phyloP scores from a whole-genome alignment of 2,797 vertebrate genomes.

The Staurois parvus region DNA sequence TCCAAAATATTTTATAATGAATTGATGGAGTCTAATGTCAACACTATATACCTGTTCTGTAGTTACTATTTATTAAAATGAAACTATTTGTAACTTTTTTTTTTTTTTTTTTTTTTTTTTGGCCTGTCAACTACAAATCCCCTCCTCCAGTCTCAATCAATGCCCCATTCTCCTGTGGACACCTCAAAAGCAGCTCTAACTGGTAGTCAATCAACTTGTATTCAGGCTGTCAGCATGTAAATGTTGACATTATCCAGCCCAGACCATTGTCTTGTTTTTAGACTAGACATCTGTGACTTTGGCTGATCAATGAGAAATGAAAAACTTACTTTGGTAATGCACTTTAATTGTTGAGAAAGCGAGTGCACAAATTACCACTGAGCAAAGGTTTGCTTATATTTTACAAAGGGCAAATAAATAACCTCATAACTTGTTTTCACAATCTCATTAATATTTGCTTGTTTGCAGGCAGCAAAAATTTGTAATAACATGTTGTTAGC shows the following conservation, averaged over 20 bases:
- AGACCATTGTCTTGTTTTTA: constrained; percentile 32
- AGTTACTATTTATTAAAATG: too few relatives aligned
- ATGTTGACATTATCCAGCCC: constrained; percentile 42
- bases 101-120: too few relatives aligned
- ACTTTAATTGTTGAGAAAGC: background rate
- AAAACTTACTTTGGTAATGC: background rate
- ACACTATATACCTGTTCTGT: too few relatives aligned
- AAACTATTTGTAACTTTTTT: too few relatives aligned
- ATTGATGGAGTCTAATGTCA: too few relatives aligned
- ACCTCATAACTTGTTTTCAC: background rate
- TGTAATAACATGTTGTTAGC: constrained; percentile 99
- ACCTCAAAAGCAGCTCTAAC: constrained; percentile 1
- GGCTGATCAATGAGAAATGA: background rate
- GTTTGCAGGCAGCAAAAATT: constrained; percentile 94
- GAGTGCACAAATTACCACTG: background rate
- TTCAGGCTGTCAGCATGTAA: constrained; percentile 9
- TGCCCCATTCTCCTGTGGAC: background rate
- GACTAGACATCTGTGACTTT: background rate
- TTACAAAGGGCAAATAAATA: background rate
- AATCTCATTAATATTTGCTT: background rate
- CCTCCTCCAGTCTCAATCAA: background rate
- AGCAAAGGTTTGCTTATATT: background rate
- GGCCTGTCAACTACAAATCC: background rate
- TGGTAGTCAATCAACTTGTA: constrained; percentile 11
- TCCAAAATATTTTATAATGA: too few relatives aligned